Evolutionary conservation across 53 echinoderm and acorn worm species (phyloP), one percentile per base, ranked within the genome.

Genomic region (Patiria pectinifera): DNA sequence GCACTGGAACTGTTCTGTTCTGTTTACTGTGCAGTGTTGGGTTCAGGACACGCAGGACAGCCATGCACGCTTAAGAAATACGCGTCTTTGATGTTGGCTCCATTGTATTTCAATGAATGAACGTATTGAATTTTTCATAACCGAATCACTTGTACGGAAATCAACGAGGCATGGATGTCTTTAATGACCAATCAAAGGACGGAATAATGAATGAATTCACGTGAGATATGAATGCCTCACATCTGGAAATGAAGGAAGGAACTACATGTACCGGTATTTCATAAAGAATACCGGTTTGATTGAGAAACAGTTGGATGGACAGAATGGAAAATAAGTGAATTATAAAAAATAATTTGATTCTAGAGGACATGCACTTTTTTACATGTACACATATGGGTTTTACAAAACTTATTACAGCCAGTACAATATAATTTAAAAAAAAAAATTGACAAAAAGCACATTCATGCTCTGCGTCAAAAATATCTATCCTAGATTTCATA

Each of bases 51-150:
- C 3, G 15, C 69, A 10, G 10, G 11, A 14, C 62, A 35, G 35
- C 35, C 35, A 35, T 35, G 35, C 35, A 69, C 10, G 69, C 69
- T 69, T 69, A 0, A 76, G 21, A 76, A 43, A 23, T 26, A 23
- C 21, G 1, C 25, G 77, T 11, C 77, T 76, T 76, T 76, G 7
- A 76, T 43, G 3, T 76, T 23, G 18, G 13, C 45, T 8, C 76
- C 46, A 6, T 79, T 74, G 74, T 24, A 24, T 10, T 74, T 69
- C 10, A 4, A 76, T 76, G 26, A 26, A 46, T 79, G 80, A 45
- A 79, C 45, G 19, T 24, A 79, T 79, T 79, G 80, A 79, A 79
- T 46, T 79, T 46, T 79, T 47, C 47, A 79, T 43, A 24, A 82
- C n/a, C 45, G 59, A 82, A 82, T 59, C 45, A 82, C 48, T 15